Conservation (phyloP, 2,797 vertebrate genomes). For the Hippoglossus hippoglossus region DNA sequence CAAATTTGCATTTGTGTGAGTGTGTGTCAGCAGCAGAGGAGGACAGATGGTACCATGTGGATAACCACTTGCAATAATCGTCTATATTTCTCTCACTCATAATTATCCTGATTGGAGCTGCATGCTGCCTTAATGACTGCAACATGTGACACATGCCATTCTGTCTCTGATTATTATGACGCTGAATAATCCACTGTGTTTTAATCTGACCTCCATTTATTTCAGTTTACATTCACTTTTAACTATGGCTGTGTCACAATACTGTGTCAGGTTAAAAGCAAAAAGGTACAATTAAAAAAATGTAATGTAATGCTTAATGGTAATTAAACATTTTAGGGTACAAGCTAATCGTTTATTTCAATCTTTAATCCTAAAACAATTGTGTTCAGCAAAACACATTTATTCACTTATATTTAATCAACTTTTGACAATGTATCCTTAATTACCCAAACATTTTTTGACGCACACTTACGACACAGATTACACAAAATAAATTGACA, state of each 20-base stretch:
- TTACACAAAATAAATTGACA: too few species aligned
- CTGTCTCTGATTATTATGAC: conserved; percentile 22
- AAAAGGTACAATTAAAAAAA: too few species aligned
- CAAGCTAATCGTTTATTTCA: too few species aligned
- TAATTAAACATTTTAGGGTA: too few species aligned
- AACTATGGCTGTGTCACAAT: not conserved
- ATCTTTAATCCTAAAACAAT: too few species aligned
- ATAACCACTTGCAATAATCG: conserved; percentile 67
- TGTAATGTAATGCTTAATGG: too few species aligned
- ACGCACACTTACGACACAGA: not conserved
- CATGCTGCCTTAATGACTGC: conserved; percentile 45
- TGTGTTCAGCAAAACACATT: not conserved
- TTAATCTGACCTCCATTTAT: not conserved
- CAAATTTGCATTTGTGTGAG: not conserved
- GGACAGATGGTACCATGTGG: conserved; percentile 69
- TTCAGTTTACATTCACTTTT: not conserved
- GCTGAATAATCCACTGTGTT: conserved; percentile 1
- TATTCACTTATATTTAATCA: not conserved
- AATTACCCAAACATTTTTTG: too few species aligned
- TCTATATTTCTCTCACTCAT: conserved; percentile 70
- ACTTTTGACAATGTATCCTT: too few species aligned
- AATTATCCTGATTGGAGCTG: conserved; percentile 72
- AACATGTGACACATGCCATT: conserved; percentile 64
- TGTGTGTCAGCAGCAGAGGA: conserved; percentile 32
- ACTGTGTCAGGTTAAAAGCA: too few species aligned